phyloP scores from a whole-genome alignment of 2,888 invertebrate genomes.

The Phyto melanocephala region DNA sequence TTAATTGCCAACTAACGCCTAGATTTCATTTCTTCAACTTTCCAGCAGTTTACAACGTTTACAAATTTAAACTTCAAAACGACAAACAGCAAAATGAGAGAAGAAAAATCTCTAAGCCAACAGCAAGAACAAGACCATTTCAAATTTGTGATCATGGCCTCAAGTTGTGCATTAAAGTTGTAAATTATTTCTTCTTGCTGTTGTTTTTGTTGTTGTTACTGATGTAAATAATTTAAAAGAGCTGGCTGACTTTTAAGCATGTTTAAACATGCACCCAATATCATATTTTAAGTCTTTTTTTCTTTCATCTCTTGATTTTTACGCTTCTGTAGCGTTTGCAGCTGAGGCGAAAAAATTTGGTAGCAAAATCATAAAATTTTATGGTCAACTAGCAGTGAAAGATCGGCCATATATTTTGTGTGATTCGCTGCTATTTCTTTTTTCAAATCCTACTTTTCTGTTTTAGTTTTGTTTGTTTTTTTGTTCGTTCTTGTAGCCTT shows the following conservation, averaged over 20 bases:
- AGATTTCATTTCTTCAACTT: neutral
- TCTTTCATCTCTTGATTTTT: neutral
- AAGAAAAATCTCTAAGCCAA: neutral
- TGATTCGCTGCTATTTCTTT: conserved; percentile 43
- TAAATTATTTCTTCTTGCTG: conserved; percentile 7
- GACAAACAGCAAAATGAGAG: neutral
- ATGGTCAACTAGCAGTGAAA: conserved; percentile 70
- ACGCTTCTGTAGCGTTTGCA: conserved; percentile 31
- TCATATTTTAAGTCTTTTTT: conserved; percentile 36
- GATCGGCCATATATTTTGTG: conserved; percentile 50
- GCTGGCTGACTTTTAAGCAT: conserved; percentile 38
- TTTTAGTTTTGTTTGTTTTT: neutral
- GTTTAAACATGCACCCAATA: conserved; percentile 54
- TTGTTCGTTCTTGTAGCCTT: neutral
- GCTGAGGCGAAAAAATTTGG: conserved; percentile 65
- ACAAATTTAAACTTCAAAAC: neutral
- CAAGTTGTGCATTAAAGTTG: conserved; percentile 16
- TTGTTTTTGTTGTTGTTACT: conserved; percentile 6
- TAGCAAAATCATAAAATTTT: conserved; percentile 76
- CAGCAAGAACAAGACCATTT: neutral
- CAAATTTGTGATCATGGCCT: conserved; percentile 49
- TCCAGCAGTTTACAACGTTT: neutral
- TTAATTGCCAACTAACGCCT: conserved; percentile 23
- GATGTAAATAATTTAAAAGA: conserved; percentile 5
- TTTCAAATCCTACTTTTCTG: neutral